These are phyloP conservation scores for Adelosebastes latens DNA, from an alignment of 2,797 vertebrate genomes.

Conservation along the genomic window DNA sequence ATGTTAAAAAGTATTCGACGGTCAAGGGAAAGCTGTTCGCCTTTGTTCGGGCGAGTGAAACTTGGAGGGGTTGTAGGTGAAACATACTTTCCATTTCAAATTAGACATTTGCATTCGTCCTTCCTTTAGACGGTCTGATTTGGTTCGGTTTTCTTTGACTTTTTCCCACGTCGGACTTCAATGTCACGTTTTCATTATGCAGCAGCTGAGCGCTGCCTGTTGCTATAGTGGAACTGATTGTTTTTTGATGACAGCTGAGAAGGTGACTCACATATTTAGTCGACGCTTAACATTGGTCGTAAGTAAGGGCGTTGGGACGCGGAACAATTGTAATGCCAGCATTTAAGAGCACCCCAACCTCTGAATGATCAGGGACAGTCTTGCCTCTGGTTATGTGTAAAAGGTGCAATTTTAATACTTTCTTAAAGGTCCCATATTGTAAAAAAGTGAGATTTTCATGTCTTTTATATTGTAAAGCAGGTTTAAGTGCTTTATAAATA, in stretches of 20 bases:
- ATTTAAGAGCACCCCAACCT: constrained; percentile 14
- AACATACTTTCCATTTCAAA: constrained; percentile 59
- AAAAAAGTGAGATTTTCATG: too few species aligned
- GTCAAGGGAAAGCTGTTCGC: constrained; percentile 19
- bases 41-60: constrained; percentile 19
- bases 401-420: constrained; percentile 8
- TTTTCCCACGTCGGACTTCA: constrained; percentile 50
- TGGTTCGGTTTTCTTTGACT: constrained; percentile 45
- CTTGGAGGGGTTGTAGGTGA: constrained; percentile 29
- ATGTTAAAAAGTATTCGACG: constrained; percentile 16
- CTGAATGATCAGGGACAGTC: constrained; percentile 14
- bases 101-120: constrained; percentile 70
- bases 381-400: constrained; percentile 13
- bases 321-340: constrained; percentile 7
- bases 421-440: too few species aligned
- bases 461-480: neutral
- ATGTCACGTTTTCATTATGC: constrained; percentile 70
- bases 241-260: constrained; percentile 71
- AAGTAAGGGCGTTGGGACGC: constrained; percentile 31
- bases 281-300: constrained; percentile 47
- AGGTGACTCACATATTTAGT: constrained; percentile 71
- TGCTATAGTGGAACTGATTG: constrained; percentile 70
- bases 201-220: constrained; percentile 41
- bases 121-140: constrained; percentile 42
- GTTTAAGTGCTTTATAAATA: too few species aligned